Evolutionary conservation across 2,113 vertebrate genomes (phyloP).

Genomic region (Pao palembangensis): DNA sequence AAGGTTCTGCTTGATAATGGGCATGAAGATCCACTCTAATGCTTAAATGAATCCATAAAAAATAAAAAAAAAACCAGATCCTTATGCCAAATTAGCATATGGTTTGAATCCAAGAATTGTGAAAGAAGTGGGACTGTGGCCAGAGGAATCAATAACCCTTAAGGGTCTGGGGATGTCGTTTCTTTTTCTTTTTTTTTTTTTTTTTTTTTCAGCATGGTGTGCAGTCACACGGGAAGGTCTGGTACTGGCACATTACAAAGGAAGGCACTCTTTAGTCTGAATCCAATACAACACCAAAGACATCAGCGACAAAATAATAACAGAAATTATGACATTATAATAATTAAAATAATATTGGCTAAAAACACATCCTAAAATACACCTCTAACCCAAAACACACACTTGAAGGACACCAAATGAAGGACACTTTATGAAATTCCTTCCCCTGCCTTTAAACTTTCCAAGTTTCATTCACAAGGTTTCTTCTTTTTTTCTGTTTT

Average conservation of each 20-base stretch:
- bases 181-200: neutral
- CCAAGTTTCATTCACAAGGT: constrained; percentile 65
- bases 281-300: constrained; percentile 67
- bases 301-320: constrained; percentile 69
- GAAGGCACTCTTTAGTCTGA: constrained; percentile 70
- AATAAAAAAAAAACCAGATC: constrained; percentile 38
- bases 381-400: constrained; percentile 59
- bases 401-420: constrained; percentile 66
- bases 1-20: neutral
- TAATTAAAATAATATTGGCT: constrained; percentile 73
- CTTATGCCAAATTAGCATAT: constrained; percentile 1
- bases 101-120: constrained; percentile 40
- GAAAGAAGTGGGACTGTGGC: constrained; percentile 59
- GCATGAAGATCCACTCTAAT: constrained; percentile 44
- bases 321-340: constrained; percentile 71
- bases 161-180: constrained; percentile 44
- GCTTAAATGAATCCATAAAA: constrained; percentile 31
- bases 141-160: constrained; percentile 42
- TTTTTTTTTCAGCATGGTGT: constrained; percentile 55
- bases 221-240: constrained; percentile 75
- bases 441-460: constrained; percentile 64
- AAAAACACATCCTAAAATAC: constrained; percentile 66
- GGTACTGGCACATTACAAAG: constrained; percentile 68
- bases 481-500: constrained; percentile 51
- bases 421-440: constrained; percentile 66